phyloP scores from a whole-genome alignment of 2,113 vertebrate species.

The Thomomys bottae region DNA sequence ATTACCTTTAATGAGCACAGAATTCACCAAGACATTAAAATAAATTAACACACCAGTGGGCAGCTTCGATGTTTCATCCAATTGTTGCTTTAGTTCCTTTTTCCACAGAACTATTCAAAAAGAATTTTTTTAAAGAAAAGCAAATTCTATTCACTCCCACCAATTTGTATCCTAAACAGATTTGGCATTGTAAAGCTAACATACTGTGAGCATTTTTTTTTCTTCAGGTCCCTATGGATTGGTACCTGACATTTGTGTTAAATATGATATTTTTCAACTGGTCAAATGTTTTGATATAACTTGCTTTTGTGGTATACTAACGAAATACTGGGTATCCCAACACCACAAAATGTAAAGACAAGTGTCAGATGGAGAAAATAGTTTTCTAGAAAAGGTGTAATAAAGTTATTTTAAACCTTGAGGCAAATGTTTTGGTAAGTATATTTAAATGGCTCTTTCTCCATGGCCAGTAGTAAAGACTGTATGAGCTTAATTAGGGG shows the following conservation, averaged over 20 bases:
- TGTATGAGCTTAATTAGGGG: neutral
- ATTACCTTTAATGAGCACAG: constrained; percentile 75
- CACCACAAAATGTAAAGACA: neutral
- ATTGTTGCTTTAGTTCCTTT: constrained; percentile 70
- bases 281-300: constrained; percentile 7
- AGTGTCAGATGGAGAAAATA: neutral
- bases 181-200: constrained; percentile 66
- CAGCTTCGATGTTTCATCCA: constrained; percentile 51
- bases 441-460: constrained; percentile 6
- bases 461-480: neutral
- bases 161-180: constrained; percentile 64
- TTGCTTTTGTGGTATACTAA: constrained; percentile 60
- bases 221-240: constrained; percentile 37
- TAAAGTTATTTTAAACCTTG: constrained; percentile 31
- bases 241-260: constrained; percentile 63
- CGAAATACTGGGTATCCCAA: constrained; percentile 21
- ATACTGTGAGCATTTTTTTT: constrained; percentile 23
- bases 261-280: constrained; percentile 56
- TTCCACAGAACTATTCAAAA: constrained; percentile 69
- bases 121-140: neutral
- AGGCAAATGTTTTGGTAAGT: constrained; percentile 41
- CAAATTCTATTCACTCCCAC: constrained; percentile 30
- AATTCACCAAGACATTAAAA: constrained; percentile 70
- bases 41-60: constrained; percentile 64
- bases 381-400: constrained; percentile 40